A percentile compares a stretch with the other conserved stretches of the same genome.
phyloP scores from a whole-genome alignment of 2,888 invertebrate species.

The Cetonia aurata region DNA sequence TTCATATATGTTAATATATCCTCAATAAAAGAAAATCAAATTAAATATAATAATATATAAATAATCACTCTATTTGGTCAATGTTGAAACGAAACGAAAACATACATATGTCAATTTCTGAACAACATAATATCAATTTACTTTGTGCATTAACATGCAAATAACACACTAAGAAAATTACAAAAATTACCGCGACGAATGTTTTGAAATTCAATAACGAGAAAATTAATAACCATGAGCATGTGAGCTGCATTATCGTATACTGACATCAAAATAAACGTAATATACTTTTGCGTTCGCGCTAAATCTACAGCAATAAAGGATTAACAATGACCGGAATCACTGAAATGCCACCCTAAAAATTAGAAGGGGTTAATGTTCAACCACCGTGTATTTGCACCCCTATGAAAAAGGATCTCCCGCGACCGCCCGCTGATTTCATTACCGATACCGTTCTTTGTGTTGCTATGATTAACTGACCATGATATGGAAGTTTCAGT shows the following conservation, averaged over 20 bases:
- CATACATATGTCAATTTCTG: no score
- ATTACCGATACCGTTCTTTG: slow-evolving; percentile 58
- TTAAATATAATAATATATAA: no score
- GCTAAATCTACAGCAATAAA: slow-evolving; percentile 46
- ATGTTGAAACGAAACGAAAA: no score
- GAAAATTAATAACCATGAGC: no score
- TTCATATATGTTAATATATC: no score
- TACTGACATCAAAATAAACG: slow-evolving; percentile 43
- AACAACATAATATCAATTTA: no score
- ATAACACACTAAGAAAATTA: no score
- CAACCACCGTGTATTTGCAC: slow-evolving; percentile 48
- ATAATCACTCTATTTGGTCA: no score
- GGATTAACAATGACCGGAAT: slow-evolving; percentile 52
- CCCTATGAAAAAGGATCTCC: slow-evolving; percentile 56
- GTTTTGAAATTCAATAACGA: no score
- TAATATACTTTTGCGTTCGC: slow-evolving; percentile 40
- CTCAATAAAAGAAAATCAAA: no score
- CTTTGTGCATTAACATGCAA: no score
- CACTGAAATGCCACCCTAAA: slow-evolving; percentile 50
- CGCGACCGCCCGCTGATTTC: slow-evolving; percentile 54
- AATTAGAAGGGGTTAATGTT: slow-evolving; percentile 51
- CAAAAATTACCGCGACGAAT: no score
- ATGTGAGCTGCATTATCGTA: slow-evolving; percentile 11
- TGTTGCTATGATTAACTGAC: slow-evolving; percentile 54
- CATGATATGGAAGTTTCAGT: slow-evolving; percentile 46